Evolutionary conservation across 2,113 vertebrate genomes (phyloP).

Genomic region (Boleophthalmus pectinirostris): DNA sequence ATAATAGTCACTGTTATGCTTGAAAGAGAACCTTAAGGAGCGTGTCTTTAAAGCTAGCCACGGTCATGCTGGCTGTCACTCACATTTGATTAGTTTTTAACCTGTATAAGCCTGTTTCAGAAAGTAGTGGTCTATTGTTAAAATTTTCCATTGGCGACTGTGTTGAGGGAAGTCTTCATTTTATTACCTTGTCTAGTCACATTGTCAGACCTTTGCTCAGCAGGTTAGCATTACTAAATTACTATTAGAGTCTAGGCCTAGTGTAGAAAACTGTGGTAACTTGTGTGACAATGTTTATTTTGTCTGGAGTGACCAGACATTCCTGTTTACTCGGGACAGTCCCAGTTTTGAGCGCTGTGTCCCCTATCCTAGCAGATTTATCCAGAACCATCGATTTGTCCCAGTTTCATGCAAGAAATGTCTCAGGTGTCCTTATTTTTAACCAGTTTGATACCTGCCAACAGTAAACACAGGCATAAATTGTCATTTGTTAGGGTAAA

Average conservation of each 20-base stretch:
- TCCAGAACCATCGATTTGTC: no score
- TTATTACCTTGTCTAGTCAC: neutral
- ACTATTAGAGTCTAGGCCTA: neutral
- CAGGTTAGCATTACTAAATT: no score
- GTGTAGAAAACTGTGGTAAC: neutral
- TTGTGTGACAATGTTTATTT: neutral
- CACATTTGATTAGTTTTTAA: neutral
- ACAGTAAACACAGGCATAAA: no score
- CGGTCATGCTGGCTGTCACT: neutral
- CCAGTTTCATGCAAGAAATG: no score
- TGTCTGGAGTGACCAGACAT: no score
- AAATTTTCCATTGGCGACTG: neutral
- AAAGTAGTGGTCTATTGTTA: neutral
- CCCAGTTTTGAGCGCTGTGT: no score
- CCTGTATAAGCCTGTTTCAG: neutral
- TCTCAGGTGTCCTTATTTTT: no score
- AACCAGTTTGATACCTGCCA: no score
- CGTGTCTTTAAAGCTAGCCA: neutral
- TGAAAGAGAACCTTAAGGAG: neutral
- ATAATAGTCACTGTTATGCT: slow-evolving; percentile 1
- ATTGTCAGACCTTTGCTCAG: no score
- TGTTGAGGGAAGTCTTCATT: neutral
- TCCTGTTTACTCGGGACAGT: no score
- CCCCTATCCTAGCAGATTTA: no score
- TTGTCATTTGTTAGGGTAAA: no score